Base-by-base conservation (phyloP, 2,888 invertebrate genomes). In the Pachycephus smyrnensis region DNA sequence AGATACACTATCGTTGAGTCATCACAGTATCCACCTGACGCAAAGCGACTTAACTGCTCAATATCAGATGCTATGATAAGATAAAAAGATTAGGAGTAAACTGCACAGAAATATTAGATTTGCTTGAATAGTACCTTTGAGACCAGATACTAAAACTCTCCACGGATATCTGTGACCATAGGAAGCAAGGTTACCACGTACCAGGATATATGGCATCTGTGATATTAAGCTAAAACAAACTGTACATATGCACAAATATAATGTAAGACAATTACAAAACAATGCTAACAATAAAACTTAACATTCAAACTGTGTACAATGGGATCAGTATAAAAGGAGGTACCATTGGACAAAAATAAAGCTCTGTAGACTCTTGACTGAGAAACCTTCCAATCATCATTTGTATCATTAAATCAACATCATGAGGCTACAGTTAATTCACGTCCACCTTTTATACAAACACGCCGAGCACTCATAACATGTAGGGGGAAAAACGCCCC, bases 171-270 rank as follows among this genome's bases (percentile, higher is more conserved):
- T 95, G 93, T 96, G 95, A 93, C 96, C 95, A 92, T 96, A 96
- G 75, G 97, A 96, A 92, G 96, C 96, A 90, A 97, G 94, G 93
- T 97, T 97, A 92, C 97, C 97, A 92, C 97, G 95, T 90, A 97
- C 96, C 93, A 97, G 94, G 94, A 97, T 96, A 95, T 97, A 97
- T 93, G 97, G 97, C 97, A 97, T 97, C 89, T 90, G 89, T 89
- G 84, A 85, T 85, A 84, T 81, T 85, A 82, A 81, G 79, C 73
- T 84, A 80, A 82, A 79, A 79, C 76, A 30, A 84, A 79, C 83
- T 84, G 84, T 75, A 84, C 4, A 84, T 81, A 78, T 73, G 75
- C 68, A 77, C 73, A 76, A 77, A 77, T 32, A 75, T 55, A 40
- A 40, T 40, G 15, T 4, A 40, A 23, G 6, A 55, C 40, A 55